Base-by-base conservation (phyloP, 2,797 vertebrate genomes). In the Sphaeramia orbicularis region DNA sequence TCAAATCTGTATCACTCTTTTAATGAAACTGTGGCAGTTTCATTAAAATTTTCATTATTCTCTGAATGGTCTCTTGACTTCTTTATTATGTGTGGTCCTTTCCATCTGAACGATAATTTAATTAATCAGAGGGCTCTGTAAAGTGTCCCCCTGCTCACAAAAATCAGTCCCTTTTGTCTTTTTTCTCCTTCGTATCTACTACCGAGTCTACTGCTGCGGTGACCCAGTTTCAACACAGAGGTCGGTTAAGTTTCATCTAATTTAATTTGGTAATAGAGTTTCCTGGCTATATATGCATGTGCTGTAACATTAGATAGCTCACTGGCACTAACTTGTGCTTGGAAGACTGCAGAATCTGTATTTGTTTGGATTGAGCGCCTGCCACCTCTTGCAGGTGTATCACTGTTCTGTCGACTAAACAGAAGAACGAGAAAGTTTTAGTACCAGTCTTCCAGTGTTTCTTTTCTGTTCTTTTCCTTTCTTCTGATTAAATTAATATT, bases 311-410 rank as follows among this genome's bases (percentile, higher is more conserved):
- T 71, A 73, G 65, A 76, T 18, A 40, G 55, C 49, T 73, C 48
- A 18, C 43, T 60, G 27, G 41, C 47, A 52, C 15, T 44, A 42
- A 38, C 1, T 53, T 52, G 24, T 49, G 55, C 11, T 13, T 42
- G 41, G 24, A 57, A 50, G 24, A 10, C 42, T 1, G 18, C 40
- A 43, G 63, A 67, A 15, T 42, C 15, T 75, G 30, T 47, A 10
- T 63, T 71, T 85, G 61, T 89, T 87, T 82, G 47, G 11, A 19
- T 84, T 81, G 70, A 76, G 60, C 55, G 44, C 0, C 38, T 51
- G 57, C 78, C 61, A 71, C 15, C 18, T 51, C 15, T 48, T 61
- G 35, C 70, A 86, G 65, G 65, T 36, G 43, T 52, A 48, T 62
- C 35, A 37, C 48, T 71, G 41, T 38, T 32, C 15, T 35, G 19